Evolutionary conservation across 2,113 vertebrate genomes (phyloP).

Genomic region (Cavia aperea): DNA sequence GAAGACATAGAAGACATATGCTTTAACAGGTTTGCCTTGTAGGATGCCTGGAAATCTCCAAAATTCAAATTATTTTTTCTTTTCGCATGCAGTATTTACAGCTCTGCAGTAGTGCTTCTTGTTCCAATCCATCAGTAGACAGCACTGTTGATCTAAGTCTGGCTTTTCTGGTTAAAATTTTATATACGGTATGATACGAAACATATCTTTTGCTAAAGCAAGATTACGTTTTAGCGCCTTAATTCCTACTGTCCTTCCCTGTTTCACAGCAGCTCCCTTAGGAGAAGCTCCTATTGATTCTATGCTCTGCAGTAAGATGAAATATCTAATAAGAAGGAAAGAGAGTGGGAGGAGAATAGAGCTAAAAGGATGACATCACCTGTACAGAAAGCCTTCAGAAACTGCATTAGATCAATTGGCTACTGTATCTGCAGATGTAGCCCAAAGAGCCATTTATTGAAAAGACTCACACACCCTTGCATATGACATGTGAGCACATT

Average conservation of each 20-base stretch:
- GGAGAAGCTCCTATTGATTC: conserved; percentile 87
- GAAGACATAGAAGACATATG: conserved; percentile 62
- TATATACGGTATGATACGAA: conserved; percentile 64
- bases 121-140: conserved; percentile 74
- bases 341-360: conserved; percentile 88
- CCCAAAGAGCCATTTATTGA: conserved; percentile 86
- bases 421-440: conserved; percentile 85
- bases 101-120: conserved; percentile 77
- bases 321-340: conserved; percentile 90
- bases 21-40: conserved; percentile 75
- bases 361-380: conserved; percentile 91
- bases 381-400: conserved; percentile 83
- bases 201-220: conserved; percentile 76
- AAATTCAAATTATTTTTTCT: conserved; percentile 67
- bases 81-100: conserved; percentile 74
- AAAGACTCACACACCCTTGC: conserved; percentile 60
- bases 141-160: conserved; percentile 71
- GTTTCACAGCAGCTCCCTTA: conserved; percentile 84
- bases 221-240: conserved; percentile 74
- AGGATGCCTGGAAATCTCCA: conserved; percentile 72
- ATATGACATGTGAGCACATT: conserved; percentile 67
- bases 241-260: conserved; percentile 78
- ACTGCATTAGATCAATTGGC: conserved; percentile 97
- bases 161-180: conserved; percentile 75
- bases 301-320: conserved; percentile 90